Base-by-base conservation (phyloP, 2,797 vertebrate genomes). In the Harpagifer antarcticus region DNA sequence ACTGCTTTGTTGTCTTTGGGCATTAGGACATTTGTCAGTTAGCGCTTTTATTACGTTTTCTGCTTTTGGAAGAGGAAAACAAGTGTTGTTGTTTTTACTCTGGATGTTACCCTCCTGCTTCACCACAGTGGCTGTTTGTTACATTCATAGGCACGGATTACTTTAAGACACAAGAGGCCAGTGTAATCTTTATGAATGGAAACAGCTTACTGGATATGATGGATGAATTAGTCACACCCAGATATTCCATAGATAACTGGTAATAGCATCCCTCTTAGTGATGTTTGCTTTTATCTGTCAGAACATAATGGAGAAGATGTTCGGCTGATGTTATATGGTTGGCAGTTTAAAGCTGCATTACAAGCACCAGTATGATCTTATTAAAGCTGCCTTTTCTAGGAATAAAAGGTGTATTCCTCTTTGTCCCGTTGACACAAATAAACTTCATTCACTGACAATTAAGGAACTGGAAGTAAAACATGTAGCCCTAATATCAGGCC, bases 401-500 rank as follows among this genome's bases (percentile, higher is more conserved):
- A 3, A 23, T 42, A n/a, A 17, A 9, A 9, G 33, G 16, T 7
- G 8, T 43, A 60, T 19, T 13, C 8, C 2, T 27, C 15, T 49
- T 15, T 43, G 43, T 50, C 23, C 49, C 45, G 54, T 42, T 49
- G 45, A 59, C 45, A 23, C 9, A 73, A 55, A 63, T 55, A 33
- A 14, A 43, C 16, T 9, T 27, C 7, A 43, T 53, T 52, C 49
- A 53, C 19, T 40, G 49, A 53, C 47, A 13, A 49, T 67, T n/a
- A 45, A 33, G 42, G 12, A 57, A 17, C 3, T 8, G 8, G 42
- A 2, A 6, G 3, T 40, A 52, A 10, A 13, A 20, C n/a, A 4
- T 4, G 4, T 40, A 16, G 9, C 60, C 53, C 12, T 9, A 23
- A 65, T 27, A 57, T 42, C 2, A 11, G 8, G 10, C 14, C 1